A percentile compares a stretch with the other conserved stretches of the same genome.
Evolutionary conservation across 2,888 invertebrate genomes (phyloP).

Genomic region (Rapana venosa): DNA sequence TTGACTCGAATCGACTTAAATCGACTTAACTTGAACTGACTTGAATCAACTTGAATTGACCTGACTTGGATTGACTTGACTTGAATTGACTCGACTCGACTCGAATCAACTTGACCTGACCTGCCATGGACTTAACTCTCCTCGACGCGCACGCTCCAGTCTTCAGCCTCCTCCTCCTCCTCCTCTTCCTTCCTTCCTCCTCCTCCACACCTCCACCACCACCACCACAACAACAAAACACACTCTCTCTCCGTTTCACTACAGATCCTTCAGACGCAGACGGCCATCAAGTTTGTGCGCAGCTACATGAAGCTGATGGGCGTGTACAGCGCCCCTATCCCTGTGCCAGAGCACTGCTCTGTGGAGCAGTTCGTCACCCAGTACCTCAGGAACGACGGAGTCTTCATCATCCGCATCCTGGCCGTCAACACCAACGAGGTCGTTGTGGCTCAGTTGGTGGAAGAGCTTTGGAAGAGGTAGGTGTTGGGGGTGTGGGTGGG

Average conservation of each 20-base stretch:
- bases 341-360: constrained; percentile 20
- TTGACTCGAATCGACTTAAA: too few relatives aligned
- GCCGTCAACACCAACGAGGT: constrained; percentile 52
- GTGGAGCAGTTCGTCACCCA: constrained; percentile 47
- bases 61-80: too few relatives aligned
- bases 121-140: too few relatives aligned
- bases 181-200: not conserved
- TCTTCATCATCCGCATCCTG: constrained; percentile 50
- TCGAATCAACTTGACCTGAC: too few relatives aligned
- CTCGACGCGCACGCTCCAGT: too few relatives aligned
- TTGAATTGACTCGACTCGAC: too few relatives aligned
- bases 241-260: not conserved
- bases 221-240: too few relatives aligned
- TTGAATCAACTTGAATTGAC: too few relatives aligned
- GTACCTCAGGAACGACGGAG: constrained; percentile 52
- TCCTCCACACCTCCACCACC: not conserved
- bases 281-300: constrained; percentile 30
- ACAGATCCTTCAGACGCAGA: constrained; percentile 32
- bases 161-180: too few relatives aligned
- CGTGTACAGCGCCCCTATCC: not conserved
- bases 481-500: too few relatives aligned
- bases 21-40: too few relatives aligned
- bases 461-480: constrained; percentile 44
- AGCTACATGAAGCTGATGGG: constrained; percentile 37
- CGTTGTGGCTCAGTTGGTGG: constrained; percentile 47